Evolutionary conservation across 2,113 vertebrate genomes (phyloP), one percentile per base, ranked within the genome.

Genomic region (Ramphastos sulfuratus): DNA sequence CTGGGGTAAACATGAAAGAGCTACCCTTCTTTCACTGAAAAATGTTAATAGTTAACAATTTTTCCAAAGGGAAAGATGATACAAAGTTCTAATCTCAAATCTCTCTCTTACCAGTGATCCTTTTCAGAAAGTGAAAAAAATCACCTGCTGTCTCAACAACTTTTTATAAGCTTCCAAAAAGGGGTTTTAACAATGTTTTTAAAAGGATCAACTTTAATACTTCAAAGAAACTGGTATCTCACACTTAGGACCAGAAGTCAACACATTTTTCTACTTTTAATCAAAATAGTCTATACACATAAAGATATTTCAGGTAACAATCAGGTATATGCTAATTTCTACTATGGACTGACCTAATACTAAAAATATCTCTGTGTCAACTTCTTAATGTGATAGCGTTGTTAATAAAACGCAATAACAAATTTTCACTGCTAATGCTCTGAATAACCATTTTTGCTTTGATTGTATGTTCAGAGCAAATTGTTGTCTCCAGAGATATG

Each of bases 61-160:
- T 80, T 63, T 74, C 31, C 15, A 55, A 75, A 33, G 12, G 30
- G 18, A 77, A 80, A 39, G 21, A 35, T 25, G 4, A 70, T 19
- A 70, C 7, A 88, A 61, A 83, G 80, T 35, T 71, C 1, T 4
- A 54, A 54, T 23, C 16, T 44, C 6, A 3, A 72, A 60, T 39
- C 11, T 55, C 35, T 59, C 50, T 80, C 52, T 75, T 44, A 60
- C 27, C 46, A 50, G 37, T 15, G 11, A 69, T 6, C 28, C 30
- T 39, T 80, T 69, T 56, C 60, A 50, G 56, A 31, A 96, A 70
- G 9, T 31, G 20, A 82, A 46, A 79, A 85, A 4, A 6, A 66
- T 8, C 7, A 16, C 56, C 65, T 61, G 5, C 11, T 3, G 1
- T 13, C n/a, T 3, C 10, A 39, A 20, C 4, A 1, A 1, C 5